These are phyloP conservation scores for Lymantria dispar DNA, from an alignment of 2,888 invertebrate genomes.

Conservation along the genomic window DNA sequence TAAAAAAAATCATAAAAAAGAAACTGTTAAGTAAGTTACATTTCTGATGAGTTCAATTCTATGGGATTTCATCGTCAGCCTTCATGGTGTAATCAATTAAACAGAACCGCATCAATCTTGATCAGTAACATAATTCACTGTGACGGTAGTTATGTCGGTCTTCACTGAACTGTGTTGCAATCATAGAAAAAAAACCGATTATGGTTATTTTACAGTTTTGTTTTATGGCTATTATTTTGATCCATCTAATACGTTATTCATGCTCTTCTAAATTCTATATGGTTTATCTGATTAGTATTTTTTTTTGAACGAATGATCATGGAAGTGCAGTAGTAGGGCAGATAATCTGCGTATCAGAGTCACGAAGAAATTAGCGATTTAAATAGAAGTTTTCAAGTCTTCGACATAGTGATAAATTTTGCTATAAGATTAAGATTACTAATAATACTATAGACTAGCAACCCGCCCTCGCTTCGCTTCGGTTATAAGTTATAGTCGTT, in stretches of 20 bases:
- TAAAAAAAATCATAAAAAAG: neutral
- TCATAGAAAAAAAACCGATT: neutral
- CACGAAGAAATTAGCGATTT: no score
- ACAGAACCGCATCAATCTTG: neutral
- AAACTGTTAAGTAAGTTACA: neutral
- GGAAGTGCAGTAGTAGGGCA: no score
- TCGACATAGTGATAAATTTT: no score
- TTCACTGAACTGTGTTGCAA: neutral
- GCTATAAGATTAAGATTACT: no score
- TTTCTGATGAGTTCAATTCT: neutral
- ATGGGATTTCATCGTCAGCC: slow-evolving; percentile 1
- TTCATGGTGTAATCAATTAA: slow-evolving; percentile 8
- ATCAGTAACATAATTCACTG: slow-evolving; percentile 6
- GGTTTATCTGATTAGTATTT: no score
- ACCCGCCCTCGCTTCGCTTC: no score
- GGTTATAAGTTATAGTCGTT: no score
- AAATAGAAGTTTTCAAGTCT: no score
- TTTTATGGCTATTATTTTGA: neutral
- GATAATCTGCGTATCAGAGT: no score
- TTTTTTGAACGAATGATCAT: no score
- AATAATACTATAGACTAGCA: no score
- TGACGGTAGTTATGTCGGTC: slow-evolving; percentile 7
- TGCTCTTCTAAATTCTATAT: neutral
- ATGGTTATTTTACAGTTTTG: neutral
- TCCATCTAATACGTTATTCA: neutral